A percentile compares a stretch with the other conserved stretches of the same genome.
Evolutionary conservation across 2,888 invertebrate genomes (phyloP).

Genomic region (Lasioglossum pauxillum): DNA sequence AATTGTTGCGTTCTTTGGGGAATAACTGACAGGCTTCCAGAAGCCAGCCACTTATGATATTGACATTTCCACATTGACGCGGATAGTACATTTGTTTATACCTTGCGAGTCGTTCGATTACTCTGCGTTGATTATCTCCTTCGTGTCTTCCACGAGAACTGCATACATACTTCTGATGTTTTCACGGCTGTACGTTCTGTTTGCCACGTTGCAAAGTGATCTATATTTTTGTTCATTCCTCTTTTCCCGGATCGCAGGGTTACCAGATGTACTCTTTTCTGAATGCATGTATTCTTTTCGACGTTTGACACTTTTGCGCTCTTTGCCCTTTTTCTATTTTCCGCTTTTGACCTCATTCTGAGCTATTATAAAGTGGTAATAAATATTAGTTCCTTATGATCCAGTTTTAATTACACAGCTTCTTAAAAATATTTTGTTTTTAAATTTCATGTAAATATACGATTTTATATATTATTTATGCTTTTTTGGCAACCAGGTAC

Average conservation of each 20-base stretch:
- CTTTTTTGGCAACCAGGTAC: background rate
- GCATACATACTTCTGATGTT: background rate
- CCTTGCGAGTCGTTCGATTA: background rate
- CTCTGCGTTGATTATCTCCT: background rate
- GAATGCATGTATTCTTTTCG: background rate
- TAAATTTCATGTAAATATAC: background rate
- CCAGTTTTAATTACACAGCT: background rate
- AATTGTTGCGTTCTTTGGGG: conserved; percentile 28
- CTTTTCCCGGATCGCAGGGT: conserved; percentile 7
- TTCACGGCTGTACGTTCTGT: background rate
- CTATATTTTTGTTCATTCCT: conserved; percentile 35
- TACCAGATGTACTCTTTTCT: background rate
- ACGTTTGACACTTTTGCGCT: background rate
- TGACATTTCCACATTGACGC: conserved; percentile 67
- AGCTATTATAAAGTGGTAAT: background rate
- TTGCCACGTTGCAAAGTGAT: conserved; percentile 39
- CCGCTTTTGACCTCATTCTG: background rate
- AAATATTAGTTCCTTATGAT: background rate
- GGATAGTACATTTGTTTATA: conserved; percentile 11
- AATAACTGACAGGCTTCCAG: conserved; percentile 79
- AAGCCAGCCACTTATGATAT: conserved; percentile 74
- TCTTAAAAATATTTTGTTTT: background rate
- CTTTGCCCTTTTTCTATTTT: background rate
- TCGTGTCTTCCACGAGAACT: background rate
- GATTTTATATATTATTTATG: background rate